Evolutionary conservation across 2,797 vertebrate species (phyloP).

Genomic region (Sebastes diploproa): DNA sequence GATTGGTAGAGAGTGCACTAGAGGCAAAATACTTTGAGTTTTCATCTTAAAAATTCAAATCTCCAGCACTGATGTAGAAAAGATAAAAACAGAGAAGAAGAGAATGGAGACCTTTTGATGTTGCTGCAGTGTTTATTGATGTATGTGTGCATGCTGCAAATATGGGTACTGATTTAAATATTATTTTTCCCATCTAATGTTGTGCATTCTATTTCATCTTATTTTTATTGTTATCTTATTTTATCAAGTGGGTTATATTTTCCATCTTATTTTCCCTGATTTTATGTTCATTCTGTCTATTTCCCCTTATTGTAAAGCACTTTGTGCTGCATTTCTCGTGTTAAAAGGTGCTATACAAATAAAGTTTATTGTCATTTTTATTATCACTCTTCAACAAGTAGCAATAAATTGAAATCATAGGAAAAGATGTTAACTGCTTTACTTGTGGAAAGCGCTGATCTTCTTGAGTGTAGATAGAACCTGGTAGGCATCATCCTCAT

Average conservation of each 20-base stretch:
- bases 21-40: neutral
- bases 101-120: neutral
- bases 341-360: neutral
- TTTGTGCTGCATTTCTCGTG: neutral
- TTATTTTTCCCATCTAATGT: neutral
- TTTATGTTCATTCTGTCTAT: neutral
- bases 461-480: constrained; percentile 96
- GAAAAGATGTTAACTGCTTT: constrained; percentile 21
- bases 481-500: constrained; percentile 97
- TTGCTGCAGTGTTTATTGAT: neutral
- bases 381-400: neutral
- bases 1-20: neutral
- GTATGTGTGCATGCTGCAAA: neutral
- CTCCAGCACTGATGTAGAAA: neutral
- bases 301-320: neutral
- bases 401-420: neutral
- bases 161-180: neutral
- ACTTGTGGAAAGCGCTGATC: constrained; percentile 99
- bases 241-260: neutral
- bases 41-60: neutral
- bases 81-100: neutral
- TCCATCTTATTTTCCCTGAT: neutral
- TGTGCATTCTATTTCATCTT: neutral
- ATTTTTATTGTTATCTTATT: neutral
- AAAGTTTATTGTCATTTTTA: neutral